A percentile compares a stretch with the other conserved stretches of the same genome.
These are phyloP conservation scores for Drosophila nigritarsus DNA, from an alignment of 2,888 invertebrate genomes.

Conservation along the genomic window DNA sequence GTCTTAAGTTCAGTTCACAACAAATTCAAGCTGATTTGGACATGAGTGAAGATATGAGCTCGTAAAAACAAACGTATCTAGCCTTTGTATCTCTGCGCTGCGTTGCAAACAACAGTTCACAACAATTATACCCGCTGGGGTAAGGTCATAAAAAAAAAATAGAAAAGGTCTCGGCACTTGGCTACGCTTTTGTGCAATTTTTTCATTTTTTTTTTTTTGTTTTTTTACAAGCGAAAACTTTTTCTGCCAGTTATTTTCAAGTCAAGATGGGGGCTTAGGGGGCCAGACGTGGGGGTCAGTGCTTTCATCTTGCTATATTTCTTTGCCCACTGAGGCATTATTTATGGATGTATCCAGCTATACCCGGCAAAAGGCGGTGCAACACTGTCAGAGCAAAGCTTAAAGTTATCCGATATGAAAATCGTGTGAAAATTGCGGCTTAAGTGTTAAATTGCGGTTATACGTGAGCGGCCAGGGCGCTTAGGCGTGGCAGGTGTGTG, in stretches of 20 bases:
- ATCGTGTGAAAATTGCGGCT: slow-evolving; percentile 66
- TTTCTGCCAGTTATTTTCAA: slow-evolving; percentile 39
- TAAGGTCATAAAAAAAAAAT: slow-evolving; percentile 18
- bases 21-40: not conserved
- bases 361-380: slow-evolving; percentile 3
- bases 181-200: slow-evolving; percentile 59
- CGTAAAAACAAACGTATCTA: not conserved
- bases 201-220: slow-evolving; percentile 7
- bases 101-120: slow-evolving; percentile 19
- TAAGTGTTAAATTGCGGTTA: slow-evolving; percentile 39
- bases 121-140: slow-evolving; percentile 42
- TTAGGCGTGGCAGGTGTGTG: not conserved
- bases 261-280: not conserved
- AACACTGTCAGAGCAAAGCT: slow-evolving; percentile 42
- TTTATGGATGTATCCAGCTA: slow-evolving; percentile 41
- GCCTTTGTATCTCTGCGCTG: not conserved
- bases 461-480: slow-evolving; percentile 6
- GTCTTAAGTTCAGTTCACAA: not conserved
- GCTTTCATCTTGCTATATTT: slow-evolving; percentile 61
- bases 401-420: slow-evolving; percentile 69
- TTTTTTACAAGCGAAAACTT: slow-evolving; percentile 50
- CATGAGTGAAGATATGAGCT: not conserved
- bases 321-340: slow-evolving; percentile 25
- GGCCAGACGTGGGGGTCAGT: slow-evolving; percentile 18
- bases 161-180: slow-evolving; percentile 12